Conservation (phyloP, 2,113 vertebrate genomes). For the Drymodes brunneopygia region DNA sequence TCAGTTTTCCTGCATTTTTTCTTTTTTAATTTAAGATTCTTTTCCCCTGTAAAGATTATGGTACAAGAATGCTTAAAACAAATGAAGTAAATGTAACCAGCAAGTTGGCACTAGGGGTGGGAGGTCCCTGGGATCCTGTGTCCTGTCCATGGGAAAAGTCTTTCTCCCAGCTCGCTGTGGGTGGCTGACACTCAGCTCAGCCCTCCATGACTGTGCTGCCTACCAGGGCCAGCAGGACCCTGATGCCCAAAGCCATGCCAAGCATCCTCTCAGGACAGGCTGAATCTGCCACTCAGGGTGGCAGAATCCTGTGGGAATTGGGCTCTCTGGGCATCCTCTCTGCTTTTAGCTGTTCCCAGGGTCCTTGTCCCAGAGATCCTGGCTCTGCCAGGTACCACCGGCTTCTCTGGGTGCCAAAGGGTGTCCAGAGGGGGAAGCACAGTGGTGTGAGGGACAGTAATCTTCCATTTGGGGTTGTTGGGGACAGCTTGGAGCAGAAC, state of each 20-base stretch:
- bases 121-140: accelerated
- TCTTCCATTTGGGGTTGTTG: not conserved
- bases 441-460: not conserved
- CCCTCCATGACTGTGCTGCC: accelerated
- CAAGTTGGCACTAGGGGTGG: accelerated
- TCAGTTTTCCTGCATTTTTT: not conserved
- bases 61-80: not conserved
- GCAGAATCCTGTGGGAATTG: accelerated
- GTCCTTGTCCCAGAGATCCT: not conserved
- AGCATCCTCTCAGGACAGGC: not conserved
- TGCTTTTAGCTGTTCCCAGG: not conserved
- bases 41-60: not conserved
- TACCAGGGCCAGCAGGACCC: not conserved
- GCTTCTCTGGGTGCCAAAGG: not conserved
- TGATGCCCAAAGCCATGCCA: accelerated
- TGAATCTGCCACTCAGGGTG: accelerated
- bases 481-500: not conserved
- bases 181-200: not conserved
- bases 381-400: accelerated
- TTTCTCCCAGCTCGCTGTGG: accelerated
- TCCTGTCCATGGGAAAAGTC: not conserved
- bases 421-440: accelerated
- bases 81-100: not conserved
- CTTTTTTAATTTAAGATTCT: not conserved
- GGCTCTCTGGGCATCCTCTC: accelerated